phyloP scores from a whole-genome alignment of 2,113 vertebrate species.

The Xiphorhynchus elegans region DNA sequence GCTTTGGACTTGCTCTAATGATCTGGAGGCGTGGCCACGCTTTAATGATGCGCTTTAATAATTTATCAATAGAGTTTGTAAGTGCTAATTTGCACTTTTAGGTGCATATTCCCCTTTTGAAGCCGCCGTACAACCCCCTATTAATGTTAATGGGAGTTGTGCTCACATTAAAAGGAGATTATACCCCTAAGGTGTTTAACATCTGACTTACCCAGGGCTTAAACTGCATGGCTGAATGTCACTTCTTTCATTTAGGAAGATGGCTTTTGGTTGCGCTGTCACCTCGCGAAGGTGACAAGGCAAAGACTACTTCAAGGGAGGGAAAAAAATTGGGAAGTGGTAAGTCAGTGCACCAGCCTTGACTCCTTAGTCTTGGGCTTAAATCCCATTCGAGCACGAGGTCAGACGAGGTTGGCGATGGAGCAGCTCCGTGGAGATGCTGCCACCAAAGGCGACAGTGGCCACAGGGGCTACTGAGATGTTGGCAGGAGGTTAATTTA shows the following conservation, averaged over 20 bases:
- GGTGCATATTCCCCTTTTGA: constrained; percentile 50
- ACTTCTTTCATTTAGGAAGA: constrained; percentile 59
- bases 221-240: constrained; percentile 18
- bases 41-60: constrained; percentile 66
- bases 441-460: background rate
- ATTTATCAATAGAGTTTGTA: constrained; percentile 59
- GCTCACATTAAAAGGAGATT: constrained; percentile 67
- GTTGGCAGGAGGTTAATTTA: background rate
- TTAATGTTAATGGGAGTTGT: constrained; percentile 72
- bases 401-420: fast-evolving
- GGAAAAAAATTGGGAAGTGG: background rate
- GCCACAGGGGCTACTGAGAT: background rate
- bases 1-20: background rate
- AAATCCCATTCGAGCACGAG: background rate
- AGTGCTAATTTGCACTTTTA: constrained; percentile 63
- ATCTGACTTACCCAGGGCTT: constrained; percentile 62
- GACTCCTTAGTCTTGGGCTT: background rate
- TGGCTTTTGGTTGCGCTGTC: constrained; percentile 45
- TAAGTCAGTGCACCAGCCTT: background rate
- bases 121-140: background rate
- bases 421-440: background rate
- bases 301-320: background rate
- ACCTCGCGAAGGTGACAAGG: background rate
- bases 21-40: constrained; percentile 10
- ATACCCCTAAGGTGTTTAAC: constrained; percentile 67